These are phyloP conservation scores for Phrynocephalus forsythii DNA, from an alignment of 2,797 vertebrate genomes.

Conservation along the genomic window DNA sequence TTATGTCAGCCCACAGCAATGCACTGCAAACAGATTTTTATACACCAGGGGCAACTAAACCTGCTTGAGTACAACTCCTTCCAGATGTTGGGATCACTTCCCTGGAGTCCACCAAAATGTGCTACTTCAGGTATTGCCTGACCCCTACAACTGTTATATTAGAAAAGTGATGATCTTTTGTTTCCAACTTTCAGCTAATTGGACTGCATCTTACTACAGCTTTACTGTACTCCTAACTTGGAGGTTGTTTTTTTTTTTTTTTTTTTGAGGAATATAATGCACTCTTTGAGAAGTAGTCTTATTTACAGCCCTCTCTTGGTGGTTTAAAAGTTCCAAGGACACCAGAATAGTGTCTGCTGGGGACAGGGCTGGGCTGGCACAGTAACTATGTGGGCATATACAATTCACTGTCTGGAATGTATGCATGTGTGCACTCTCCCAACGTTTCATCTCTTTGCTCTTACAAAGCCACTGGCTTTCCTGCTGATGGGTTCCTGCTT, in stretches of 20 bases:
- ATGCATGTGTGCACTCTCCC: neutral
- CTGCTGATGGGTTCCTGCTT: slow-evolving; percentile 4
- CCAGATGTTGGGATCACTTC: neutral
- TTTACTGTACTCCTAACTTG: neutral
- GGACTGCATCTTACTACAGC: neutral
- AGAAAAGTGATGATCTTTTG: neutral
- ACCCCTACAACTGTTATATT: neutral
- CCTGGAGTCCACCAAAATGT: neutral
- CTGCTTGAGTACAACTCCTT: neutral
- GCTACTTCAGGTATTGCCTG: neutral
- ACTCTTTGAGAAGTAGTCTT: too few relatives aligned
- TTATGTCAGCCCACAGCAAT: neutral
- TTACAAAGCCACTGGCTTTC: neutral
- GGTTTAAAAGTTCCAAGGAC: neutral
- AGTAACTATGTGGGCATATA: neutral
- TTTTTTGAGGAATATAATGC: neutral
- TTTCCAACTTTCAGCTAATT: neutral
- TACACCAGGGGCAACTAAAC: neutral
- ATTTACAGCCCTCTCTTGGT: neutral
- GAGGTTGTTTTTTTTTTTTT: too few relatives aligned
- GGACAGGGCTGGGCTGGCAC: too few relatives aligned
- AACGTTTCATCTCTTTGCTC: slow-evolving; percentile 1
- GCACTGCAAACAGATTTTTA: neutral
- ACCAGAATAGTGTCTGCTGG: neutral
- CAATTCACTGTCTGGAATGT: slow-evolving; percentile 6